A percentile compares a stretch with the other conserved stretches of the same genome.
phyloP scores from a whole-genome alignment of 2,888 invertebrate species.

The Helobdella robusta region DNA sequence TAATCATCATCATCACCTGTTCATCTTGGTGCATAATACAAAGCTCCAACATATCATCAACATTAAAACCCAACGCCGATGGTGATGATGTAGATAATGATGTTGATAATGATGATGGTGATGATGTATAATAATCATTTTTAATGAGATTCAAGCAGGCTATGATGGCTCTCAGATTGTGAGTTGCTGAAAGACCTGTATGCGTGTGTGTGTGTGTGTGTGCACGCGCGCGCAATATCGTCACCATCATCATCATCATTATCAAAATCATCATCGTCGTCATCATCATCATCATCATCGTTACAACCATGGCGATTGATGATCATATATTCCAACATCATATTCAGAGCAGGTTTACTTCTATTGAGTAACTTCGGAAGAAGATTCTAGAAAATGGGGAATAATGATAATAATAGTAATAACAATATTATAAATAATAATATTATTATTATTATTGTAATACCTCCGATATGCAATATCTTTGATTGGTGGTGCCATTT shows the following conservation, averaged over 20 bases:
- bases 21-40: constrained; percentile 10
- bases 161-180: too few relatives aligned
- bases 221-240: background rate
- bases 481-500: constrained; percentile 37
- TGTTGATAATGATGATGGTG: too few relatives aligned
- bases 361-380: too few relatives aligned
- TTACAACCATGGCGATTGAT: background rate
- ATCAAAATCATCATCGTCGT: constrained; percentile 9
- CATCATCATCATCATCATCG: constrained; percentile 14
- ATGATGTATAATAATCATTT: too few relatives aligned
- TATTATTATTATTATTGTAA: background rate
- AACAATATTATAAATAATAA: background rate
- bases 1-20: constrained; percentile 12
- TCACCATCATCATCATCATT: constrained; percentile 13
- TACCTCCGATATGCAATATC: constrained; percentile 42
- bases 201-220: too few relatives aligned
- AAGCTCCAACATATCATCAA: background rate
- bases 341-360: too few relatives aligned
- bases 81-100: too few relatives aligned
- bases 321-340: background rate
- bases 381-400: background rate
- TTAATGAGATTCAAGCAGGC: too few relatives aligned
- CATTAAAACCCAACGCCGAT: too few relatives aligned
- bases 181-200: too few relatives aligned
- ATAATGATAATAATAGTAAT: constrained; percentile 2